Conservation (phyloP, 2,113 vertebrate genomes). For the Myiopsitta monachus region DNA sequence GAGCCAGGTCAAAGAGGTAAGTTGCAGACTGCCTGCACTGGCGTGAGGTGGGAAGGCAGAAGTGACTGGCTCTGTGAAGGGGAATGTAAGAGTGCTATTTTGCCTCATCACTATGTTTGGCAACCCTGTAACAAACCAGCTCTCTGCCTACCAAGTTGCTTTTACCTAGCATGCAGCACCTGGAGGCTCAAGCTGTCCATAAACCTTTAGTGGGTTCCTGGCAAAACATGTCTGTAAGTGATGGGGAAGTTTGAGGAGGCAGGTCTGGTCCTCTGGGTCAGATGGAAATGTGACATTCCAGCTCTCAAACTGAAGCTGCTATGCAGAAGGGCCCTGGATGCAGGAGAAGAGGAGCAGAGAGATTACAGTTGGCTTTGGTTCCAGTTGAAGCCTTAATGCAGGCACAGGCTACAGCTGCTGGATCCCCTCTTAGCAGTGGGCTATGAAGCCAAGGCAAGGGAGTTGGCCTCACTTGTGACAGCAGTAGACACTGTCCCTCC, state of each 20-base stretch:
- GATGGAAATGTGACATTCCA: neutral
- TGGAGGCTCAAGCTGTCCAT: neutral
- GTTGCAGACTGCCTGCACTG: accelerated
- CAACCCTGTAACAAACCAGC: neutral
- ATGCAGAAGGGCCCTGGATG: neutral
- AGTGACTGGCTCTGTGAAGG: accelerated
- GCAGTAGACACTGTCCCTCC: neutral
- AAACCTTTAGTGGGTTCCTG: neutral
- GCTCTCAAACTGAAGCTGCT: neutral
- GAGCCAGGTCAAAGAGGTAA: neutral
- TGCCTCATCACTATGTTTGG: neutral
- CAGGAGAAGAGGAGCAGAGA: neutral
- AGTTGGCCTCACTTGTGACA: neutral
- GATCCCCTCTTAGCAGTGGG: neutral
- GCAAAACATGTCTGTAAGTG: neutral
- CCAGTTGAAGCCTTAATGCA: neutral
- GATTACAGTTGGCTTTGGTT: neutral
- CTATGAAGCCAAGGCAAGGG: neutral
- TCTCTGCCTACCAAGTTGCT: neutral
- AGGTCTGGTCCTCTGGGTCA: neutral
- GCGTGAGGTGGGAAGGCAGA: accelerated
- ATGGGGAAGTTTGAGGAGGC: neutral
- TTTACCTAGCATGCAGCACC: neutral
- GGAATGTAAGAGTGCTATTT: neutral
- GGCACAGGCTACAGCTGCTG: neutral